Base-by-base conservation (phyloP, 1,140 invertebrate genomes). In the Cotesia glomerata region DNA sequence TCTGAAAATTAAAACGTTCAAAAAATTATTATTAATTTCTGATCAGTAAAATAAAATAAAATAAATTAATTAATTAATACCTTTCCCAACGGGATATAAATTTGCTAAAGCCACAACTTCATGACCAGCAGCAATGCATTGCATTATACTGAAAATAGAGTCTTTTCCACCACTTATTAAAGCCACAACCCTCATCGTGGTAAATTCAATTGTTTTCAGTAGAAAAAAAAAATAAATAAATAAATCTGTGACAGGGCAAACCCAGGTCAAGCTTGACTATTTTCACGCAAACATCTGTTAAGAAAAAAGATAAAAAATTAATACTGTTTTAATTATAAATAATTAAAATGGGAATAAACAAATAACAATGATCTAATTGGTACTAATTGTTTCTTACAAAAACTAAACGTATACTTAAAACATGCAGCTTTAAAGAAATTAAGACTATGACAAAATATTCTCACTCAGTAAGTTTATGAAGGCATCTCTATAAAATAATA, bases 121-220 rank as follows among this genome's bases (percentile, higher is more conserved):
- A 88, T 99, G 98, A 45, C 97, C 97, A 83, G 96, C 95, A 79
- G 93, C 93, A 77, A 98, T 92, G 89, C 97, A 99, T 88, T 98
- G 95, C 93, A 98, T 94, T 93, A 99, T 96, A 86, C 98, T 99
- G 88, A 95, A 99, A 88, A 95, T 98, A 88, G 97, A 99, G 88
- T 99, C 98, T 88, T 99, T 99, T 72, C 98, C 98, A 80, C 98
- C 98, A 88, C 97, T 98, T 77, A 97, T 91, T 82, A 97, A 89
- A 69, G 94, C 95, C 70, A 96, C 95, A 70, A 96, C 94, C 87
- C 91, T 93, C 95, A 97, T 97, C 79, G 85, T 90, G 69, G 16
- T 32, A 59, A 26, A n/a, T 59, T 65, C n/a, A 64, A 69, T 67
- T 18, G 49, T 71, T 51, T 71, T 73, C 54, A 67, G 32, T 39